Base-by-base conservation (phyloP, 2,797 vertebrate species). In the Anableps anableps region DNA sequence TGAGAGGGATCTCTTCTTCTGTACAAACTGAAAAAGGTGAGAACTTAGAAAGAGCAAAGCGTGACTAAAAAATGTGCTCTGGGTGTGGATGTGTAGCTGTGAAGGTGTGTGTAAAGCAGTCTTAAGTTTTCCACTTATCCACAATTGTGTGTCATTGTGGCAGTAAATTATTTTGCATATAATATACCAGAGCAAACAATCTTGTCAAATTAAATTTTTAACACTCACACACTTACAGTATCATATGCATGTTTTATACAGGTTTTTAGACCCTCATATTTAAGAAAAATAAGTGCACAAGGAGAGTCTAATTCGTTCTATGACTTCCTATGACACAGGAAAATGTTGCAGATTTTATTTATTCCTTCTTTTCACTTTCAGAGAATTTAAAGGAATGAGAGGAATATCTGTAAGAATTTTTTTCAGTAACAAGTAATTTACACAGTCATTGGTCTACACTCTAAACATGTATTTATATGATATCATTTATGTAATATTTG, bases 1-100 rank as follows among this genome's bases (percentile, higher is more conserved):
- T 66, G 81, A 84, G 81, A 89, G 80, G 34, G 85, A 88, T 80
- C 75, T 64, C 75, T 85, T 72, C 68, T 75, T 86, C 48, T 60
- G 74, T 78, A 74, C 77, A 74, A 73, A 66, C 77, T 4, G 47
- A 41, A 78, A 75, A 84, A 90, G 83, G 81, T 82, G 87, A 88
- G 83, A 89, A 74, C 48, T 73, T 58, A 60, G 58, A 90, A 90
- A 90, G 86, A 88, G 78, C 85, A 81, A 81, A 0, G 71, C 85
- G 85, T 62, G 75, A 88, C 16, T 80, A 66, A 75, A 64, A 74
- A 64, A 83, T 83, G 70, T 51, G n/a, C 55, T 62, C 10, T 14
- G 1, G 19, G 68, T 84, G 75, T 64, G 62, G 5, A 23, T 62
- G 36, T 78, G 79, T 77, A 17, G 4, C 26, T 77, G 45, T 41